Evolutionary conservation across 2,797 vertebrate species (phyloP).

Genomic region (Centropyge bicolor): DNA sequence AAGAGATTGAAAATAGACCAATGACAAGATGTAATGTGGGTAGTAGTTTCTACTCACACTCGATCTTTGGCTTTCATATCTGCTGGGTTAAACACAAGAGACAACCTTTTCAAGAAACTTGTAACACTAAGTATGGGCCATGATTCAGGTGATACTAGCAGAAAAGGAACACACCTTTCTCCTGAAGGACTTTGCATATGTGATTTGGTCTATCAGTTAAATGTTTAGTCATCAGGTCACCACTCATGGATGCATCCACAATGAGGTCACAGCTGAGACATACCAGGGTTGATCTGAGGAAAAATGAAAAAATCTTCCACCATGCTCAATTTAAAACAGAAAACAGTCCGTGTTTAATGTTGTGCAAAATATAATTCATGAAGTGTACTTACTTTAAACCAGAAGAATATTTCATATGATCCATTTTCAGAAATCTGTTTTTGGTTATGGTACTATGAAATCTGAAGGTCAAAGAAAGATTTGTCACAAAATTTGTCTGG

Average conservation of each 20-base stretch:
- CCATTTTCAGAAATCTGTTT: conserved; percentile 89
- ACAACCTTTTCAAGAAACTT: conserved; percentile 45
- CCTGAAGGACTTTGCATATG: conserved; percentile 90
- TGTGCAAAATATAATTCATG: background rate
- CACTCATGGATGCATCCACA: conserved; percentile 86
- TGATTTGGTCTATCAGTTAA: conserved; percentile 90
- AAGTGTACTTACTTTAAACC: conserved; percentile 85
- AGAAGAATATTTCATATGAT: conserved; percentile 80
- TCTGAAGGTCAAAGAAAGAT: conserved; percentile 76
- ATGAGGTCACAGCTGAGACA: conserved; percentile 96
- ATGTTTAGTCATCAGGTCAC: conserved; percentile 94
- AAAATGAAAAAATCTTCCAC: conserved; percentile 5
- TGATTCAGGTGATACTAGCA: conserved; percentile 14
- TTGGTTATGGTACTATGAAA: conserved; percentile 93
- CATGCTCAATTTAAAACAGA: background rate
- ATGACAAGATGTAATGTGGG: conserved; percentile 28
- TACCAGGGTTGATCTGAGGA: conserved; percentile 89
- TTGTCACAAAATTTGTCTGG: conserved; percentile 12
- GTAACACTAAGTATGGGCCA: background rate
- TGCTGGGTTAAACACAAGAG: conserved; percentile 68
- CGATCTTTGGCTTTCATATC: conserved; percentile 69
- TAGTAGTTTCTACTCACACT: conserved; percentile 74
- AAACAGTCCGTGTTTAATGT: background rate
- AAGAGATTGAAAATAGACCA: conserved; percentile 29
- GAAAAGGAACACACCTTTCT: conserved; percentile 81